phyloP scores from a whole-genome alignment of 2,888 invertebrate genomes.

The Mactromeris polynyma region DNA sequence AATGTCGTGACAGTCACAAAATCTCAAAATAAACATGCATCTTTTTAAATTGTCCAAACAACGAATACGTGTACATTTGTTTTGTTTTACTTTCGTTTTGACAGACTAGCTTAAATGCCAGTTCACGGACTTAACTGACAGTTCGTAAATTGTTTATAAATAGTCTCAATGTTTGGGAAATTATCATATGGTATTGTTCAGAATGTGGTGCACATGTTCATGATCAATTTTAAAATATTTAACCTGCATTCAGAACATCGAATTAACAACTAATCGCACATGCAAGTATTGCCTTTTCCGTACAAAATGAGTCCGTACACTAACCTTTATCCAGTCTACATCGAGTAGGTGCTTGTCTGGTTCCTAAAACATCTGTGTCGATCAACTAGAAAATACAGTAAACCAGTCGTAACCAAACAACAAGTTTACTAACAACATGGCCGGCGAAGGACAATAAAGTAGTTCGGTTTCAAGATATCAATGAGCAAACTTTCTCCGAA shows the following conservation, averaged over 20 bases:
- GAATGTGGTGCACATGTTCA: too few relatives aligned
- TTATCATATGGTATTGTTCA: too few relatives aligned
- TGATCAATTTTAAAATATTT: too few relatives aligned
- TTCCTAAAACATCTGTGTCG: neutral
- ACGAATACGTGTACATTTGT: neutral
- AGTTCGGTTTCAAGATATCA: constrained; percentile 6
- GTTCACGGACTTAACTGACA: too few relatives aligned
- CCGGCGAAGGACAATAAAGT: constrained; percentile 31
- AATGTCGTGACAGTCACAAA: too few relatives aligned
- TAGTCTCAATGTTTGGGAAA: too few relatives aligned
- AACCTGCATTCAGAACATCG: too few relatives aligned
- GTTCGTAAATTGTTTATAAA: too few relatives aligned
- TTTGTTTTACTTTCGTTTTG: neutral
- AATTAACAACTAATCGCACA: too few relatives aligned
- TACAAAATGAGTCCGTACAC: neutral
- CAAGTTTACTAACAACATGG: constrained; percentile 48
- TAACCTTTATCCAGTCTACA: neutral
- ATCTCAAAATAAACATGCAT: too few relatives aligned
- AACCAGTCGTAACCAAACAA: constrained; percentile 36
- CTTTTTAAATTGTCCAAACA: neutral
- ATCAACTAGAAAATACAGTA: neutral
- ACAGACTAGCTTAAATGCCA: neutral
- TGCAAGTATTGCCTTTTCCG: neutral
- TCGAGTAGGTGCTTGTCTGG: constrained; percentile 45
- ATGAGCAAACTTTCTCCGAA: neutral